These are phyloP conservation scores for Colostygia pectinataria DNA, from an alignment of 2,888 invertebrate species.

Conservation along the genomic window DNA sequence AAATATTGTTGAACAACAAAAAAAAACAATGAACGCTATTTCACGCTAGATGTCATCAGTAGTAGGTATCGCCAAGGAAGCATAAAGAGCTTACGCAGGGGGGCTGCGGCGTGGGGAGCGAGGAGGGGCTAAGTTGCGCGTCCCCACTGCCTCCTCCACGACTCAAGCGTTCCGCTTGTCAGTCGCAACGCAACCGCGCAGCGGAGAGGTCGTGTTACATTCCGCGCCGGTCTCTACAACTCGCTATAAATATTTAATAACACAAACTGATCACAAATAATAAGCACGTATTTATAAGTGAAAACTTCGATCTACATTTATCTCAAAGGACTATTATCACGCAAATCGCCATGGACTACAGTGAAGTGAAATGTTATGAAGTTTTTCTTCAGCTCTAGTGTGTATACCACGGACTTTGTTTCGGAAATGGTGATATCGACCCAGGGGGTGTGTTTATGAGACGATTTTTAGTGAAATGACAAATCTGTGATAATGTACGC, in stretches of 20 bases:
- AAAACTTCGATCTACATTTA: slow-evolving; percentile 45
- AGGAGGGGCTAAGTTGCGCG: slow-evolving; percentile 60
- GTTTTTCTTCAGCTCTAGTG: slow-evolving; percentile 71
- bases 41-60: slow-evolving; percentile 62
- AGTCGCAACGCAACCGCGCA: slow-evolving; percentile 75
- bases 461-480: slow-evolving; percentile 79
- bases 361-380: slow-evolving; percentile 78
- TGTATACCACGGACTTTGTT: slow-evolving; percentile 79
- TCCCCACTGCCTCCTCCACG: slow-evolving; percentile 73
- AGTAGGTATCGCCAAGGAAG: slow-evolving; percentile 41
- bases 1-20: neutral
- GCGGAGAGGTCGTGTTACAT: slow-evolving; percentile 62
- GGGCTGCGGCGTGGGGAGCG: slow-evolving; percentile 50
- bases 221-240: slow-evolving; percentile 60
- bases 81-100: slow-evolving; percentile 55
- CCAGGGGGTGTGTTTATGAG: slow-evolving; percentile 82
- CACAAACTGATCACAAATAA: slow-evolving; percentile 62
- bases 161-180: slow-evolving; percentile 67
- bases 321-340: slow-evolving; percentile 46
- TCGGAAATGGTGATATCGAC: slow-evolving; percentile 83
- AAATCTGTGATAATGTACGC: slow-evolving; percentile 81
- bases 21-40: slow-evolving; percentile 42
- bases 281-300: slow-evolving; percentile 55
- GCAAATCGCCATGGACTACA: slow-evolving; percentile 55
- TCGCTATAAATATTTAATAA: slow-evolving; percentile 76